These are phyloP conservation scores for Masticophis lateralis DNA, from an alignment of 2,797 vertebrate genomes.

Conservation along the genomic window DNA sequence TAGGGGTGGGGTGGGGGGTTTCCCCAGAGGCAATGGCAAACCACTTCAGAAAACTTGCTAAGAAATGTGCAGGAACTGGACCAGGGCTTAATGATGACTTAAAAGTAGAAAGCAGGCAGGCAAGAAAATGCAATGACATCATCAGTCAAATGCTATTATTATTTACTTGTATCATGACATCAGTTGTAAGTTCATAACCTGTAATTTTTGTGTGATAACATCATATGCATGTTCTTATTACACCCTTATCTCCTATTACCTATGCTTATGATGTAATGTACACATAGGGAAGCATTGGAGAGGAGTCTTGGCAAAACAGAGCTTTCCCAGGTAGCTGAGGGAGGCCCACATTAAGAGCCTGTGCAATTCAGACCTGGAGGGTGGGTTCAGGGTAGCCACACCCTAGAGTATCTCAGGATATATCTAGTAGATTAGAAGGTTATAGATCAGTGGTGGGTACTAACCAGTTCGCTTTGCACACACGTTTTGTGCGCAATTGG, in stretches of 20 bases:
- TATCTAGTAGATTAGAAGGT: background rate
- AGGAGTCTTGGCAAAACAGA: background rate
- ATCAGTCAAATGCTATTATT: background rate
- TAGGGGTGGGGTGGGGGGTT: too few relatives aligned
- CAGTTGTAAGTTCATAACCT: background rate
- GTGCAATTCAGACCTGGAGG: background rate
- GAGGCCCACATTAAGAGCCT: too few relatives aligned
- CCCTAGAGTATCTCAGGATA: background rate
- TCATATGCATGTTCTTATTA: background rate
- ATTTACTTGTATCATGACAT: background rate
- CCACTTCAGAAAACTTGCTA: background rate
- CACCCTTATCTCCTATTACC: background rate
- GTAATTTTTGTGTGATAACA: background rate
- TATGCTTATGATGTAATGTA: background rate
- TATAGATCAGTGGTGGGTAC: too few relatives aligned
- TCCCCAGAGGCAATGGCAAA: background rate
- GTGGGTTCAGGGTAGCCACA: background rate
- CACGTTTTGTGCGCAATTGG: too few relatives aligned
- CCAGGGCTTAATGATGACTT: background rate
- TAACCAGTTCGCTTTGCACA: too few relatives aligned
- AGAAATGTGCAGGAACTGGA: background rate
- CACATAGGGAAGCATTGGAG: background rate
- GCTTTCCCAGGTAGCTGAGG: background rate
- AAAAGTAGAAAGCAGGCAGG: background rate
- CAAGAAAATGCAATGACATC: background rate